Evolutionary conservation across 2,797 vertebrate species (phyloP).

Genomic region (Linurgus olivaceus): DNA sequence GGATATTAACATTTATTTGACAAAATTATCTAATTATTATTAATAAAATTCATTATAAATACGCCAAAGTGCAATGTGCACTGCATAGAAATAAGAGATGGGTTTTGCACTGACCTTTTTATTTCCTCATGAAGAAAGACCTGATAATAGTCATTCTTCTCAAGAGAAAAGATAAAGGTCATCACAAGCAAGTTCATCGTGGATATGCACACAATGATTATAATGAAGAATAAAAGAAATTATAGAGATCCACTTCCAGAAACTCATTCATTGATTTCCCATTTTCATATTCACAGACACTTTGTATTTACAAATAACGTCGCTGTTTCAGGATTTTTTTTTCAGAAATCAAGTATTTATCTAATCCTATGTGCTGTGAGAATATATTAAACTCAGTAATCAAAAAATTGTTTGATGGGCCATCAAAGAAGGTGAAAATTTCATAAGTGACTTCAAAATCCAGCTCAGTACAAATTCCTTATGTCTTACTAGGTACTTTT

Average conservation of each 20-base stretch:
- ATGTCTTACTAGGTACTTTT: not conserved
- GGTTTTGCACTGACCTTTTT: slow-evolving; percentile 50
- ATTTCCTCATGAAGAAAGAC: slow-evolving; percentile 22
- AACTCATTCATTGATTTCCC: not conserved
- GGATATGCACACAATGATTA: slow-evolving; percentile 21
- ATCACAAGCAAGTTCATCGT: not conserved
- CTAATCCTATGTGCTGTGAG: not conserved
- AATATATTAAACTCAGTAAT: not conserved
- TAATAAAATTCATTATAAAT: slow-evolving; percentile 28
- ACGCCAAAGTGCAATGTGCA: not conserved
- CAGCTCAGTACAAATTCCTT: not conserved
- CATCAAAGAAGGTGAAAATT: not conserved
- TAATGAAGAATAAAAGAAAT: slow-evolving; percentile 17
- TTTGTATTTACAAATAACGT: not conserved
- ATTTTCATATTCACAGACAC: not conserved
- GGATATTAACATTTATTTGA: not conserved
- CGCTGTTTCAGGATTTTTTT: not conserved
- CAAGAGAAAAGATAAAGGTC: slow-evolving; percentile 59
- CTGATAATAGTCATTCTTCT: slow-evolving; percentile 42
- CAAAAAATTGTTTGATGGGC: not conserved
- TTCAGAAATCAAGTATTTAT: not conserved
- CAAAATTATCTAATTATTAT: not conserved
- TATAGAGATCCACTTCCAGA: not conserved
- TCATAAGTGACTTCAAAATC: not conserved
- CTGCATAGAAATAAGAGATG: slow-evolving; percentile 4